Evolutionary conservation across 2,797 vertebrate species (phyloP).

Genomic region (Tenualosa ilisha): DNA sequence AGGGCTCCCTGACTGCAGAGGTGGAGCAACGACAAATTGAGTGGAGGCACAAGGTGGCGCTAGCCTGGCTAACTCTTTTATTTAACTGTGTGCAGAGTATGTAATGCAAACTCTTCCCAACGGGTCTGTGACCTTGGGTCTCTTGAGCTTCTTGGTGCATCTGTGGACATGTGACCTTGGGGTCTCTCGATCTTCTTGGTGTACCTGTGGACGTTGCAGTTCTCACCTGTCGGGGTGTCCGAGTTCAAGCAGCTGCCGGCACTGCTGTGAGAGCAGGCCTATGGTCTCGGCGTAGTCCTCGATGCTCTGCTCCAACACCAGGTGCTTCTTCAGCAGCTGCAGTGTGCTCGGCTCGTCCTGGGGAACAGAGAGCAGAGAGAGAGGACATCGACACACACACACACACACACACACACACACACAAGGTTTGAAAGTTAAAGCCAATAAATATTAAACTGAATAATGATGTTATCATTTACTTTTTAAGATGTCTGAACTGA

Average conservation of each 20-base stretch:
- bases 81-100: neutral
- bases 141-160: no score
- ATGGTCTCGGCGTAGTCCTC: constrained; percentile 95
- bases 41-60: no score
- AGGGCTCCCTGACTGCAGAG: no score
- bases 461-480: no score
- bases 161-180: no score
- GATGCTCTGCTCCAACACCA: constrained; percentile 86
- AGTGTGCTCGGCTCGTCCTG: constrained; percentile 94
- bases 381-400: neutral
- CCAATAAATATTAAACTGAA: no score
- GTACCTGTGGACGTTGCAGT: neutral
- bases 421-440: no score
- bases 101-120: no score
- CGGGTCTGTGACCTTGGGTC: no score
- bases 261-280: constrained; percentile 89
- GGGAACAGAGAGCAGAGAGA: neutral
- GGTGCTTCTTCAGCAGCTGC: constrained; percentile 92
- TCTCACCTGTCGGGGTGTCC: constrained; percentile 89
- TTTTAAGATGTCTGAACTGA: no score
- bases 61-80: neutral
- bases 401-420: neutral
- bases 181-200: neutral
- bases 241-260: constrained; percentile 88
- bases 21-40: no score